Evolutionary conservation across 2,113 vertebrate species (phyloP).

Genomic region (Prinia subflava): DNA sequence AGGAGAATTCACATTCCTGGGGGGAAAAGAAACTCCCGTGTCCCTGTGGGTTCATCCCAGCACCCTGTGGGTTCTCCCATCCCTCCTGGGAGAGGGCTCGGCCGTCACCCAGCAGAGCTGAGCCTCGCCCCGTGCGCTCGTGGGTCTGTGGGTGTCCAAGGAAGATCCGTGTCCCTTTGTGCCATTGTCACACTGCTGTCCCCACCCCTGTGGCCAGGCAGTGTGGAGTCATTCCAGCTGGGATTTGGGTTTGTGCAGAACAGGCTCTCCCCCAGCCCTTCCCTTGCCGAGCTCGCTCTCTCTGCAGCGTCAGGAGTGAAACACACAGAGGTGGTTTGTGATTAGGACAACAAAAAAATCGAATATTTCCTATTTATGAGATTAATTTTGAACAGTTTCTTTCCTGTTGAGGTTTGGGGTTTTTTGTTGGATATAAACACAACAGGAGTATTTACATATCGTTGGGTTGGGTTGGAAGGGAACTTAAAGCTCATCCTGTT

Average conservation of each 20-base stretch:
- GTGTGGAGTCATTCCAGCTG: neutral
- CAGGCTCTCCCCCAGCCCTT: neutral
- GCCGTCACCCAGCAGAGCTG: neutral
- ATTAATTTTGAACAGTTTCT: slow-evolving; percentile 56
- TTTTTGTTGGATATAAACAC: neutral
- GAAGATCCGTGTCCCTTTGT: neutral
- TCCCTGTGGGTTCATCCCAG: slow-evolving; percentile 1
- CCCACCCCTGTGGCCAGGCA: accelerated
- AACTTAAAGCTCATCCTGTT: neutral
- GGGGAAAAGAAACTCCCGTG: accelerated
- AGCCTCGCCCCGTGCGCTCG: accelerated
- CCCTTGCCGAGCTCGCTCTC: slow-evolving; percentile 43
- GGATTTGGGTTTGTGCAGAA: neutral
- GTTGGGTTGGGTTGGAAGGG: neutral
- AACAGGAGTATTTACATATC: slow-evolving; percentile 9
- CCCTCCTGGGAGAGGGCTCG: neutral
- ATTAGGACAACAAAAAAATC: slow-evolving; percentile 6
- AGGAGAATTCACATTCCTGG: slow-evolving; percentile 27
- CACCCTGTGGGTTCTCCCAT: no score
- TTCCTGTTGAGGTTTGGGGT: slow-evolving; percentile 10
- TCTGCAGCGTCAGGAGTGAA: slow-evolving; percentile 55
- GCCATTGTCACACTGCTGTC: neutral
- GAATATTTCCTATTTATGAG: slow-evolving; percentile 68
- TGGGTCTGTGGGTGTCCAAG: neutral
- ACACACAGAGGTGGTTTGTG: slow-evolving; percentile 4